phyloP scores from a whole-genome alignment of 92 coral and sea anemone species.

The Palythoa heliodiscus region DNA sequence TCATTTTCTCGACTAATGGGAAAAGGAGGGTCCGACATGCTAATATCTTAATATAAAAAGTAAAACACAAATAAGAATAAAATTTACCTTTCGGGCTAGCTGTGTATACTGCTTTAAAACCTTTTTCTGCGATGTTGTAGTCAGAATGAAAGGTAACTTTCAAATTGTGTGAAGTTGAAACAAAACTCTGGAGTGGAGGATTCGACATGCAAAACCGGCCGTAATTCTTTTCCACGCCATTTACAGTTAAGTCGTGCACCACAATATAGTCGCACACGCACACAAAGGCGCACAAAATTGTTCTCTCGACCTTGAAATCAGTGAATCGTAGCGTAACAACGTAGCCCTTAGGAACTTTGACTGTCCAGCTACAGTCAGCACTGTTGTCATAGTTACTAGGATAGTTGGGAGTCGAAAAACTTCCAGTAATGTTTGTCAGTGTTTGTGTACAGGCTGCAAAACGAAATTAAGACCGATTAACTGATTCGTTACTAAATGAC shows the following conservation, averaged over 20 bases:
- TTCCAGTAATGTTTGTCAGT: conserved; percentile 30
- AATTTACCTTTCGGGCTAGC: conserved; percentile 9
- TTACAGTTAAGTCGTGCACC: not conserved
- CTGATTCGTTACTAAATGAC: no score
- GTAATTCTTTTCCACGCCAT: not conserved
- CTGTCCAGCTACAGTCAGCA: conserved; percentile 29
- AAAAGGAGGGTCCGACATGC: no score
- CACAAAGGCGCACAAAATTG: not conserved
- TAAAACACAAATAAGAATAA: not conserved
- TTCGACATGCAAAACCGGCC: not conserved
- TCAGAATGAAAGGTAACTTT: conserved; percentile 32
- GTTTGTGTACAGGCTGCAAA: conserved; percentile 36
- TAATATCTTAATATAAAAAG: no score
- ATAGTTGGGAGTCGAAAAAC: conserved; percentile 39
- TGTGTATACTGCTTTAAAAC: conserved; percentile 26
- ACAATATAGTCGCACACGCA: conserved; percentile 35
- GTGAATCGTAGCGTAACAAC: conserved; percentile 10
- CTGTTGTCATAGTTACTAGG: conserved; percentile 34
- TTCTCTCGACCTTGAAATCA: conserved; percentile 11
- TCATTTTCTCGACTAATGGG: no score
- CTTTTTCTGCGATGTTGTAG: conserved; percentile 28
- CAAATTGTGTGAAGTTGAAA: not conserved
- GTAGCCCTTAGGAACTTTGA: conserved; percentile 22
- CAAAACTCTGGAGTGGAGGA: conserved; percentile 14
- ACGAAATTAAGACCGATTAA: not conserved